Evolutionary conservation across 2,888 invertebrate genomes (phyloP).

Genomic region (Ligdia adustata): DNA sequence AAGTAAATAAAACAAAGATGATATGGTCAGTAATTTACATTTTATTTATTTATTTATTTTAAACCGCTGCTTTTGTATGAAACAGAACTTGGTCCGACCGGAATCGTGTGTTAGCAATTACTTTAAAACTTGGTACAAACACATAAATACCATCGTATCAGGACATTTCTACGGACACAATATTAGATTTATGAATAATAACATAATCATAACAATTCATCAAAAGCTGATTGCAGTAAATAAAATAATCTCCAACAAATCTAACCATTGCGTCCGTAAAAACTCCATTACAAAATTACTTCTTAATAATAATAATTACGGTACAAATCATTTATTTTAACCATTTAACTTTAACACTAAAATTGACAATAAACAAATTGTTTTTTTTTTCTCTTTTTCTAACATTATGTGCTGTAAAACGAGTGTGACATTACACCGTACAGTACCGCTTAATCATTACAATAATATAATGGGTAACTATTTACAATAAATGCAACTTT

Average conservation of each 20-base stretch:
- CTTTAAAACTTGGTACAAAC: constrained; percentile 48
- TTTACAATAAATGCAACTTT: constrained; percentile 83
- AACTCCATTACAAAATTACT: constrained; percentile 39
- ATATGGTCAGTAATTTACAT: constrained; percentile 67
- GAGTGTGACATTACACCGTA: constrained; percentile 80
- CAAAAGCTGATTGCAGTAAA: background rate
- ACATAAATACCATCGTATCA: constrained; percentile 39
- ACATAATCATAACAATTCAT: no score
- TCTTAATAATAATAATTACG: constrained; percentile 47
- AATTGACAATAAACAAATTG: constrained; percentile 80
- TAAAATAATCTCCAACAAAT: constrained; percentile 1
- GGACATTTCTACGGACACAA: constrained; percentile 44
- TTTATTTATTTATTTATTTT: constrained; percentile 73
- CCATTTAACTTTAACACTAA: constrained; percentile 72
- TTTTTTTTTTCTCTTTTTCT: constrained; percentile 58
- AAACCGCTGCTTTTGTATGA: constrained; percentile 72
- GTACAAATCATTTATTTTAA: constrained; percentile 69
- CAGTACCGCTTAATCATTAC: constrained; percentile 70
- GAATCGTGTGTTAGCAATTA: constrained; percentile 68
- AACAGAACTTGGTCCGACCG: constrained; percentile 77
- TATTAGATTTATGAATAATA: no score
- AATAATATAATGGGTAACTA: constrained; percentile 64
- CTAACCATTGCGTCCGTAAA: constrained; percentile 36
- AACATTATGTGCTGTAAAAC: constrained; percentile 83
- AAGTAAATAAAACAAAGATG: constrained; percentile 58